Evolutionary conservation across 2,113 vertebrate species (phyloP).

Genomic region (Balaenoptera acutorostrata): DNA sequence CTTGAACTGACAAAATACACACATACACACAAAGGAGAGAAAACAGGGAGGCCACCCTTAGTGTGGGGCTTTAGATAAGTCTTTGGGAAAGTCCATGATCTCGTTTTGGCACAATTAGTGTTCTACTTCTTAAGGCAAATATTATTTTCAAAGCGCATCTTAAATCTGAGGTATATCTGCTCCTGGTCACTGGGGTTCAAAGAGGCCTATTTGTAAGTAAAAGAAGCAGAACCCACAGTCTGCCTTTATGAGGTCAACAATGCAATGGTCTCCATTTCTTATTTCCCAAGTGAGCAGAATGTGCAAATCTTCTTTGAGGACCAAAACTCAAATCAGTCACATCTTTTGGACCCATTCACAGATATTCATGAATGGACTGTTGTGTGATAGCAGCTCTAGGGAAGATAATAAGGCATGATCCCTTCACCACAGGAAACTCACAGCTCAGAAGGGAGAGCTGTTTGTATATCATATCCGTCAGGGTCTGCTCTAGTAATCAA

Average conservation of each 20-base stretch:
- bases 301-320: background rate
- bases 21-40: background rate
- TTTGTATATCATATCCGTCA: background rate
- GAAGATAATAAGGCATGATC: background rate
- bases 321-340: background rate
- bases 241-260: background rate
- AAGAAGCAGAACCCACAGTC: background rate
- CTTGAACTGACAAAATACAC: background rate
- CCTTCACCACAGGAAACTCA: background rate
- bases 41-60: background rate
- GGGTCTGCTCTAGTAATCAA: background rate
- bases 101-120: background rate
- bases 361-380: background rate
- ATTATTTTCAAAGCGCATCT: background rate
- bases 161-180: background rate
- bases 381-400: background rate
- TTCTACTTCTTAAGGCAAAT: background rate
- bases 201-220: background rate
- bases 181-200: background rate
- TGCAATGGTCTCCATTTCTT: background rate
- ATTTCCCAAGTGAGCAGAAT: background rate
- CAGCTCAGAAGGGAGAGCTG: background rate
- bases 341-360: background rate
- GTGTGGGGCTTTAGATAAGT: background rate
- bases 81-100: background rate